phyloP scores from a whole-genome alignment of 2,888 invertebrate species.

The Rotaria sp. region DNA sequence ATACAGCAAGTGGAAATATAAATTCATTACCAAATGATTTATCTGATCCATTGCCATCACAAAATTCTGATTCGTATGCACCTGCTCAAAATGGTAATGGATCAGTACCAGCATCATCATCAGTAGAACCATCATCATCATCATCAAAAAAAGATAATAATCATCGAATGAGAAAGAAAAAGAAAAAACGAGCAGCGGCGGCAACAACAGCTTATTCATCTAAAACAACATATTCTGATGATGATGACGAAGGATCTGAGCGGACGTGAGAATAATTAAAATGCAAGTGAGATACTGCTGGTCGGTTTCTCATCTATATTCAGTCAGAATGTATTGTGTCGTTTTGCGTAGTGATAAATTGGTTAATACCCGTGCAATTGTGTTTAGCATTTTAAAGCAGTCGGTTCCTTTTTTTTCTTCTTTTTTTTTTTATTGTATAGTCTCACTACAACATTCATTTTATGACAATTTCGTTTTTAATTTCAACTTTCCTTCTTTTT shows the following conservation, averaged over 20 bases:
- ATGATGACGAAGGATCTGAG: neutral
- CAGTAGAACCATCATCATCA: neutral
- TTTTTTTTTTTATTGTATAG: neutral
- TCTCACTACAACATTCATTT: neutral
- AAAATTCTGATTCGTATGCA: neutral
- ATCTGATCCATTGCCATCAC: neutral
- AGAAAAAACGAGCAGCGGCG: neutral
- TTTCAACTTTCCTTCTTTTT: neutral
- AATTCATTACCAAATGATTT: neutral
- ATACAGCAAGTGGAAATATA: neutral
- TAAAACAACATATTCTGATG: neutral
- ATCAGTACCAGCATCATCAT: neutral
- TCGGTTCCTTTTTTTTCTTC: neutral
- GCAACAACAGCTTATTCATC: neutral
- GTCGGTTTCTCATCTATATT: neutral
- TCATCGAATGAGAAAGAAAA: neutral
- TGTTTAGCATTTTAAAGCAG: neutral
- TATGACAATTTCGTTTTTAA: neutral
- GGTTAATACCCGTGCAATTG: neutral
- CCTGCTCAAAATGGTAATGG: neutral
- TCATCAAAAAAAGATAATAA: neutral
- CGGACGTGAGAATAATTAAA: neutral
- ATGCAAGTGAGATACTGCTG: neutral
- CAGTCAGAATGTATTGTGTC: neutral
- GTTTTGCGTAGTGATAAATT: constrained; percentile 1